Percentiles rank a stretch among this genome's conserved stretches.
Evolutionary conservation across 2,888 invertebrate genomes (phyloP).

Genomic region (Stenotaenia linearis): DNA sequence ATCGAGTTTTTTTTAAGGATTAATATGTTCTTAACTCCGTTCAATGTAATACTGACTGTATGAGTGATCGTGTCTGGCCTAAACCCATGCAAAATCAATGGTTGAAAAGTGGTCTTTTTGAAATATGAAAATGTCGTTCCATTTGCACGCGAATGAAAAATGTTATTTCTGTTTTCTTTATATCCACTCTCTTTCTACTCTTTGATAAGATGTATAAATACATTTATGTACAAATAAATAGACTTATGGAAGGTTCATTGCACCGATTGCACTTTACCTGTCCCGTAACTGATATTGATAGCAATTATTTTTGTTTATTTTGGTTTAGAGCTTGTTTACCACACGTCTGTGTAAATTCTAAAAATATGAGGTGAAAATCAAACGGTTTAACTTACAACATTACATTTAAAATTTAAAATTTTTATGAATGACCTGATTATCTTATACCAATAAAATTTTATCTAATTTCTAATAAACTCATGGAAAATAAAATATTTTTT

Average conservation of each 20-base stretch:
- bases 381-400: no score
- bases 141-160: neutral
- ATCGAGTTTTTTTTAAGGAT: conserved; percentile 17
- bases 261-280: neutral
- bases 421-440: no score
- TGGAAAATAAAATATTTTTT: neutral
- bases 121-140: neutral
- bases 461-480: neutral
- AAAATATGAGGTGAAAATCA: no score
- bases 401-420: no score
- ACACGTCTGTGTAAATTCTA: neutral
- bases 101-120: neutral
- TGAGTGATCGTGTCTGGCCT: conserved; percentile 20
- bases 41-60: neutral
- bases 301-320: neutral
- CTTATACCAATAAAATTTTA: neutral
- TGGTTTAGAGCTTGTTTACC: neutral
- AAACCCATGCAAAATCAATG: conserved; percentile 26
- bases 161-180: neutral
- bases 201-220: neutral
- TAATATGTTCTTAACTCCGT: conserved; percentile 17
- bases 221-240: neutral
- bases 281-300: neutral
- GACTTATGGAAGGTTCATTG: neutral
- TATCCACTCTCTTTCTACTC: neutral